phyloP scores from a whole-genome alignment of 1,140 invertebrate species.

The Wiebesia pumilae region DNA sequence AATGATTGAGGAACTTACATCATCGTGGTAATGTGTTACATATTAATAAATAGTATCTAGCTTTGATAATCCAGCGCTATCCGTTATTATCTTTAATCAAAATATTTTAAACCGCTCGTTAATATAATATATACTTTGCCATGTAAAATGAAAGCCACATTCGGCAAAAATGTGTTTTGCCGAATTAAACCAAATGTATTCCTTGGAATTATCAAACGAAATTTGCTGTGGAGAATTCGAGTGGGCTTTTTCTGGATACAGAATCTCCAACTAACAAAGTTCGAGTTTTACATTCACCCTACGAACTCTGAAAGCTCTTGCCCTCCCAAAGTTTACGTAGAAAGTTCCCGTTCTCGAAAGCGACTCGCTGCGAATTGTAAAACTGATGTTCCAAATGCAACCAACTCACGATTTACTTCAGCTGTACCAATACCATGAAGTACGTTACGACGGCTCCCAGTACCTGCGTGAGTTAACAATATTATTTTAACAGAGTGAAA shows the following conservation, averaged over 20 bases:
- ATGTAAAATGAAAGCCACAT: not conserved
- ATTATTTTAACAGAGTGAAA: conserved; percentile 54
- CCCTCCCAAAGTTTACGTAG: conserved; percentile 24
- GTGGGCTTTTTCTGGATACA: not conserved
- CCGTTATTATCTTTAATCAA: not conserved
- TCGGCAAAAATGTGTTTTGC: not conserved
- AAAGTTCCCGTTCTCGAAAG: conserved; percentile 10
- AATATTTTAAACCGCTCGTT: not conserved
- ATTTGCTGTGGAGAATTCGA: not conserved
- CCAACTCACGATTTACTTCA: conserved; percentile 79
- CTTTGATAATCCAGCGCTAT: not conserved
- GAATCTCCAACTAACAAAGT: conserved; percentile 37
- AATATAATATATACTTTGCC: not conserved
- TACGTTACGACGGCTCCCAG: conserved; percentile 92
- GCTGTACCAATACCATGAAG: conserved; percentile 91
- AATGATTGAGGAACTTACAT: conserved; percentile 19
- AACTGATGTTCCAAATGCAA: conserved; percentile 29
- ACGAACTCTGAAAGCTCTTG: not conserved
- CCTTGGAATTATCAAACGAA: not conserved
- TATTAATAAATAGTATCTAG: conserved; percentile 18
- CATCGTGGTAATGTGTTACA: not conserved
- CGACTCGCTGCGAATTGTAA: conserved; percentile 23
- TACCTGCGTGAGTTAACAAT: conserved; percentile 76
- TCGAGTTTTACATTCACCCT: conserved; percentile 34
- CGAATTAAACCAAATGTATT: not conserved